These are phyloP conservation scores for Xestia c-nigrum DNA, from an alignment of 2,888 invertebrate genomes.

Conservation along the genomic window DNA sequence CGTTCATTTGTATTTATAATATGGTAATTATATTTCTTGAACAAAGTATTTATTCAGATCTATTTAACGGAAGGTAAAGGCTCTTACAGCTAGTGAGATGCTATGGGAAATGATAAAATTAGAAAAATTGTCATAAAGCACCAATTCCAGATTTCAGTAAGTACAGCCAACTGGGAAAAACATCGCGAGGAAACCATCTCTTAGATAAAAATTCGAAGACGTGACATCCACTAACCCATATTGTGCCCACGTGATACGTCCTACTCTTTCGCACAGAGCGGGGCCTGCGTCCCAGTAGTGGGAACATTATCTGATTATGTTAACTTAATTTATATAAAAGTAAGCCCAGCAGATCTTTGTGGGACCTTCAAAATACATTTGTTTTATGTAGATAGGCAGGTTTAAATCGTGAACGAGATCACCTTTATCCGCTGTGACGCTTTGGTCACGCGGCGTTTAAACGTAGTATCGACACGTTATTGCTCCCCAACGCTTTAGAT, in stretches of 20 bases:
- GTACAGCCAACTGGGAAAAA: neutral
- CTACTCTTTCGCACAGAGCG: neutral
- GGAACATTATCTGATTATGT: neutral
- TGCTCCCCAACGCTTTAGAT: neutral
- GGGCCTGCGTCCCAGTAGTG: neutral
- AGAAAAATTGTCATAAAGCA: neutral
- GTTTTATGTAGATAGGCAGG: neutral
- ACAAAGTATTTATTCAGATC: neutral
- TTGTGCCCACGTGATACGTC: neutral
- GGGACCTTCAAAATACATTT: neutral
- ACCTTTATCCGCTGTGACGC: conserved; percentile 2
- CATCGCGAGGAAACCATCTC: neutral
- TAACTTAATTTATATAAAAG: no score
- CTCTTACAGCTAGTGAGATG: neutral
- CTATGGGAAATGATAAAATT: neutral
- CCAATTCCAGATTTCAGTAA: neutral
- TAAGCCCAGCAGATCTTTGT: neutral
- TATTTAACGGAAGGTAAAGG: neutral
- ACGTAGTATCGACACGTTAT: neutral
- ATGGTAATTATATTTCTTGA: neutral
- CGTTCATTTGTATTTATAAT: neutral
- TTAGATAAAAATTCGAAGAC: neutral
- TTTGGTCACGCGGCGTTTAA: conserved; percentile 28
- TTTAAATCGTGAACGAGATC: conserved; percentile 13
- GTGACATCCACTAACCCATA: neutral